Percentiles rank a stretch among this genome's conserved stretches.
phyloP scores from a whole-genome alignment of 2,888 invertebrate species.

The Ectropis crepuscularia region DNA sequence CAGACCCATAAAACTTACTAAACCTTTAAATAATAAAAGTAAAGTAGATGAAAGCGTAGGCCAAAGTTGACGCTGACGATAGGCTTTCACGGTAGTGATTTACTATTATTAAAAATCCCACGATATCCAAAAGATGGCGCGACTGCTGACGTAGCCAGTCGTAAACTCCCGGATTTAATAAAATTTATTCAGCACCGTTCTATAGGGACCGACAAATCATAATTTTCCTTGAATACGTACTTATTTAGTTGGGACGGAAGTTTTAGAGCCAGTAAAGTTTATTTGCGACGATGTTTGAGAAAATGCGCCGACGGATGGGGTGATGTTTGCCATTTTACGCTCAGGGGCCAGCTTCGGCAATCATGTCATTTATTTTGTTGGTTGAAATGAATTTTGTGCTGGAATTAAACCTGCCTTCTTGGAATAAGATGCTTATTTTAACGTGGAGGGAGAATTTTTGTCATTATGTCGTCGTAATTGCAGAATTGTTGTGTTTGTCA shows the following conservation, averaged over 20 bases:
- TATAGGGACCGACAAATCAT: conserved; percentile 80
- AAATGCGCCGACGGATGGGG: conserved; percentile 53
- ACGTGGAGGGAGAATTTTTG: neutral
- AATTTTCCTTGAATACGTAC: conserved; percentile 77
- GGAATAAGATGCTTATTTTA: conserved; percentile 12
- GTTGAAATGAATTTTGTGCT: conserved; percentile 24
- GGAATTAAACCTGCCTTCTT: conserved; percentile 20
- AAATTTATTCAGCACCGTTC: conserved; percentile 79
- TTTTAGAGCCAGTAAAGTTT: conserved; percentile 79
- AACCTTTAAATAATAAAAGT: conserved; percentile 38
- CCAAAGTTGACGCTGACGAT: conserved; percentile 42
- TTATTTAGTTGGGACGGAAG: conserved; percentile 78
- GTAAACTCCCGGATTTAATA: conserved; percentile 81
- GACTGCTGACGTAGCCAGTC: conserved; percentile 73
- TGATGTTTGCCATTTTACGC: conserved; percentile 44
- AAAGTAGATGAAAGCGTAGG: conserved; percentile 36
- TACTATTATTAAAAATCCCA: conserved; percentile 73
- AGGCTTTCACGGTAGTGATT: conserved; percentile 54
- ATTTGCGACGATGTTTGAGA: conserved; percentile 65
- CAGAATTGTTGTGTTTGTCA: neutral
- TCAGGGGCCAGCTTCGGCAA: conserved; percentile 31
- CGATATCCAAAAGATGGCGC: conserved; percentile 61
- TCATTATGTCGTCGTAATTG: neutral
- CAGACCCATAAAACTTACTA: conserved; percentile 24
- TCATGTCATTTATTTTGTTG: conserved; percentile 39